A percentile compares a stretch with the other conserved stretches of the same genome.
Conservation (phyloP, 2,113 vertebrate species). For the Oxyruncus cristatus region DNA sequence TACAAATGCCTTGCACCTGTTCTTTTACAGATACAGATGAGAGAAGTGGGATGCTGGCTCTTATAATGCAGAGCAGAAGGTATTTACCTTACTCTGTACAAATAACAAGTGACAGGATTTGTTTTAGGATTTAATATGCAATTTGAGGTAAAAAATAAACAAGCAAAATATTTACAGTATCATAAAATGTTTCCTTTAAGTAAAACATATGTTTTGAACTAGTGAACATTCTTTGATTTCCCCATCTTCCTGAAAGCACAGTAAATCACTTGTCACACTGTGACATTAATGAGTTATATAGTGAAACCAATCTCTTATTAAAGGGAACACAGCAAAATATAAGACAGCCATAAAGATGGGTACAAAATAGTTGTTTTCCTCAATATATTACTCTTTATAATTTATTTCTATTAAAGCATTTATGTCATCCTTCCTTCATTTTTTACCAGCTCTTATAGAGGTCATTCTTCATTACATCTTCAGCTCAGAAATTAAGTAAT, state of each 20-base stretch:
- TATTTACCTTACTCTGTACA: not conserved
- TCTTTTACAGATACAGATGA: conserved; percentile 57
- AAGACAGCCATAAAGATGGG: not conserved
- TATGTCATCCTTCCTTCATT: not conserved
- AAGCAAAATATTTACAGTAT: not conserved
- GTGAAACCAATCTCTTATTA: not conserved
- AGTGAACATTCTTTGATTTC: not conserved
- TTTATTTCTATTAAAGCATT: not conserved
- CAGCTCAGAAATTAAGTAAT: not conserved
- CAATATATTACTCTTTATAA: not conserved
- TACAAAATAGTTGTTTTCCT: not conserved
- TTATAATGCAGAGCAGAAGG: conserved; percentile 15
- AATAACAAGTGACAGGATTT: not conserved
- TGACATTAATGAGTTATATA: not conserved
- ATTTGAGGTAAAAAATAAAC: not conserved
- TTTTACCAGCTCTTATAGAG: not conserved
- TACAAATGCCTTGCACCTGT: conserved; percentile 55
- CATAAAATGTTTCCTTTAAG: not conserved
- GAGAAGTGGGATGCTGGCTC: conserved; percentile 26
- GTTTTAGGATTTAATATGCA: not conserved
- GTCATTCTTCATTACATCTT: not conserved
- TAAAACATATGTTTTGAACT: not conserved
- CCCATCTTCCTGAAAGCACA: not conserved
- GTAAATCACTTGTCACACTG: not conserved
- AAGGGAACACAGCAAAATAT: not conserved